Percentiles rank a stretch among this genome's conserved stretches.
Evolutionary conservation across 2,797 vertebrate species (phyloP).

Genomic region (Cyclopterus lumpus): DNA sequence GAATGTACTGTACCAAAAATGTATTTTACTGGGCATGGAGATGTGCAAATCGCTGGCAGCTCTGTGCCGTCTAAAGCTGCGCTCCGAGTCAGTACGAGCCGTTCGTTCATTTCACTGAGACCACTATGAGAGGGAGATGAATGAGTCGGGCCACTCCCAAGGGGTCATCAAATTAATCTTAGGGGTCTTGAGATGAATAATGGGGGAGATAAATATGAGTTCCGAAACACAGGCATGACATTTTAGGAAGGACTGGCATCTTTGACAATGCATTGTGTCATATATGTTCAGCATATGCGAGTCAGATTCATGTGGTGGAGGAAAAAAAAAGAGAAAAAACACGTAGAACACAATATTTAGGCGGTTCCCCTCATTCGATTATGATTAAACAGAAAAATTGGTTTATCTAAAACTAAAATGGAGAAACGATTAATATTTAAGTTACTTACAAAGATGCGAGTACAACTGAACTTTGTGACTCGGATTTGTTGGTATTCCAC

Average conservation of each 20-base stretch:
- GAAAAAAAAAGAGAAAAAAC: not conserved
- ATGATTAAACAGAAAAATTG: not conserved
- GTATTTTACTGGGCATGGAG: slow-evolving; percentile 33
- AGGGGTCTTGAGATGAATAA: not conserved
- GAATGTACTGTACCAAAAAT: slow-evolving; percentile 41
- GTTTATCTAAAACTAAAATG: not conserved
- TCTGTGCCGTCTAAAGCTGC: not conserved
- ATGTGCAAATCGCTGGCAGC: slow-evolving; percentile 35
- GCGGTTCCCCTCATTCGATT: not conserved
- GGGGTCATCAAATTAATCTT: not conserved
- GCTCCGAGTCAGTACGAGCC: slow-evolving; percentile 9
- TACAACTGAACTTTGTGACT: not conserved
- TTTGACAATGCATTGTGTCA: not conserved
- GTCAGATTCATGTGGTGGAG: not conserved
- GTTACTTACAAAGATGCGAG: not conserved
- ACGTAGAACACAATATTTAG: not conserved
- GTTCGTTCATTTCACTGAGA: slow-evolving; percentile 27
- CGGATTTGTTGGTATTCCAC: not conserved
- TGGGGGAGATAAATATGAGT: not conserved
- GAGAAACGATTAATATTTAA: not conserved
- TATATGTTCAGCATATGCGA: not conserved
- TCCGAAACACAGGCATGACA: not conserved
- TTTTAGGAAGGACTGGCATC: not conserved
- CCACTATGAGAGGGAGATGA: not conserved
- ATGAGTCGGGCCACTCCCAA: not conserved